These are phyloP conservation scores for Aegotheles bennettii DNA, from an alignment of 2,113 vertebrate species.

Conservation along the genomic window DNA sequence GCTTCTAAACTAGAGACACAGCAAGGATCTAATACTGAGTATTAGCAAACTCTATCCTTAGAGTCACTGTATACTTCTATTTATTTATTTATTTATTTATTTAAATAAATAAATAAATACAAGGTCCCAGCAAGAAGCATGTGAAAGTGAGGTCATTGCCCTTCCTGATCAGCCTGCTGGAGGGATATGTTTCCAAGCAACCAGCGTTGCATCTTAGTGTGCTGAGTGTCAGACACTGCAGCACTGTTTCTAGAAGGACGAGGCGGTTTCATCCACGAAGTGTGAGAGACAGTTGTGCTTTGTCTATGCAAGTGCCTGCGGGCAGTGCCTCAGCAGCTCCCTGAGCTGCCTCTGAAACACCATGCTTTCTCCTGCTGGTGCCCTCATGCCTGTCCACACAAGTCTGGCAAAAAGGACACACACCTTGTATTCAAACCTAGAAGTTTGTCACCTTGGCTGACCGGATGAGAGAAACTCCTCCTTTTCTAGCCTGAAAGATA, in stretches of 20 bases:
- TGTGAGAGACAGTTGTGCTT: rapidly evolving
- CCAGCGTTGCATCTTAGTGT: rapidly evolving
- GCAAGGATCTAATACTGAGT: rapidly evolving
- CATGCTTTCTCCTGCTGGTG: not conserved
- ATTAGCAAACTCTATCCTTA: not conserved
- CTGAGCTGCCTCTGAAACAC: not conserved
- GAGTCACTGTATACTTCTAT: not conserved
- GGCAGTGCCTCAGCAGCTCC: not conserved
- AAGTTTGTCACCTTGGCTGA: not conserved
- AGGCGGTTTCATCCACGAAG: not conserved
- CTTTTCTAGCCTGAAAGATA: not conserved
- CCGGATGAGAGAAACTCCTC: not conserved
- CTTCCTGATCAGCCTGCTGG: not conserved
- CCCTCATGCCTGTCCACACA: not conserved
- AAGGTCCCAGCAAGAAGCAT: not conserved
- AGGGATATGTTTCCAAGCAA: not conserved
- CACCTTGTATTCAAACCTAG: not conserved
- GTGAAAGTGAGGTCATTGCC: not conserved
- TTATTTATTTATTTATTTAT: no score
- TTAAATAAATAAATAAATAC: no score
- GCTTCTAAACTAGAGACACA: not conserved
- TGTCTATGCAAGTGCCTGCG: not conserved
- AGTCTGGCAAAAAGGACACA: not conserved
- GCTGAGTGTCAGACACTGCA: not conserved
- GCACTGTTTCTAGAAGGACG: not conserved